Evolutionary conservation across 2,797 vertebrate genomes (phyloP), one percentile per base, ranked within the genome.

Genomic region (Enteromius thamalakanensis): DNA sequence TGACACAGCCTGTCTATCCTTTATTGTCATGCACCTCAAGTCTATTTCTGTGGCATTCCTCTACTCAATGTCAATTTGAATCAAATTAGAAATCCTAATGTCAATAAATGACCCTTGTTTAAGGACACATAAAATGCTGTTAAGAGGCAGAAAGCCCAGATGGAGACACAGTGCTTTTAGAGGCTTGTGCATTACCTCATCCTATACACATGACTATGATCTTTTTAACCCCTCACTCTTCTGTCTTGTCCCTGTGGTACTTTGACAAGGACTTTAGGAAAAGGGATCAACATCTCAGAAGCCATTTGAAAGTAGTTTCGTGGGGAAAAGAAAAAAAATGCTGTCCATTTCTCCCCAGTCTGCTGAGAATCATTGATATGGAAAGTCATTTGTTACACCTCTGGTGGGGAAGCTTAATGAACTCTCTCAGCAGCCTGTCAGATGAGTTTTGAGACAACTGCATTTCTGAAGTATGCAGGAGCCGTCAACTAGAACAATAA

Each of bases 71-170:
- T 91, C 87, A 87, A 84, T 92, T 91, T 88, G 82, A 91, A 88
- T 89, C 81, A 86, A 89, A 90, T 90, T 90, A 87, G 75, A 89
- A 90, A 69, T 85, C 76, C 84, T 91, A 87, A 88, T 84, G 86
- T 90, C 90, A 89, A 91, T 89, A 89, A 91, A 90, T 90, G 84
- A 93, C 86, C 88, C 82, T 69, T 77, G 87, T 89, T 86, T 85
- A 80, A 81, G 81, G 81, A 71, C 77, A 17, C 89, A 88, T 84
- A 79, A 68, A 87, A 12, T 19, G 47, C 86, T 80, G 85, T 84
- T 88, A 80, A 82, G 74, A 91, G 11, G 74, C 40, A 77, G 51
- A 84, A 70, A 67, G 81, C 40, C 19, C 15, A 10, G 19, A 29
- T 42, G 34, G 15, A 60, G 60, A 34, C 11, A 19, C 34, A 29